Base-by-base conservation (phyloP, 2,797 vertebrate genomes). In the Betta splendens region DNA sequence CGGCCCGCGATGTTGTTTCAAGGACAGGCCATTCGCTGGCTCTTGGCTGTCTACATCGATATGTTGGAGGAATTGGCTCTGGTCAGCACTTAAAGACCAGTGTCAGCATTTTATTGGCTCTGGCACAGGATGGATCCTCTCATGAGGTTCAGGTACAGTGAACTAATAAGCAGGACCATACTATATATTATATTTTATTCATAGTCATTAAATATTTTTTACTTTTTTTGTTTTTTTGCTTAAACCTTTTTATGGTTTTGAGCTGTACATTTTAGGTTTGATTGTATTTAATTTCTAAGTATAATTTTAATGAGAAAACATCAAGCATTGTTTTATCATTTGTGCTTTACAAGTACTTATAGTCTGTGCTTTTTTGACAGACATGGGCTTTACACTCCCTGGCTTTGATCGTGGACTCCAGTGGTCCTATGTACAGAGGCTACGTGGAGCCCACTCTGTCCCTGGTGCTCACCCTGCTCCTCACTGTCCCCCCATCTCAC, bases 81-180 rank as follows among this genome's bases (percentile, higher is more conserved):
- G 98, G 98, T 13, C 98, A 99, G 75, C 98, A 99, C 85, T 89
- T 99, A 65, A 99, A 99, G 91, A 99, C 98, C 25, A 99, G 97
- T 3, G 98, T 99, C 83, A 99, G 98, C 87, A 99, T 99, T 89
- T 89, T 99, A 7, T 85, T 99, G 84, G 98, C 98, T 59, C 87
- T 99, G 54, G 98, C 98, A 36, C 98, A 99, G 81, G 98, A 99
- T 59, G 96, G 96, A 50, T 98, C 96, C 1, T 99, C 97, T 58
- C 94, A 97, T 16, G 98, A 99, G 89, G 98, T 99, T 35, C 97
- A 99, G 95, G 98, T 99, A 90, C 70, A 65, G 35, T 50, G 16
- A 60, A 69, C 59, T 37, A 52, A 28, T 38, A 33, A 13, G 33
- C 25, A 64, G 40, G 9, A 58, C 54, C 29, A 9, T 21, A 21